Conservation (phyloP, 2,113 vertebrate species). For the Gallinago jamesoni region DNA sequence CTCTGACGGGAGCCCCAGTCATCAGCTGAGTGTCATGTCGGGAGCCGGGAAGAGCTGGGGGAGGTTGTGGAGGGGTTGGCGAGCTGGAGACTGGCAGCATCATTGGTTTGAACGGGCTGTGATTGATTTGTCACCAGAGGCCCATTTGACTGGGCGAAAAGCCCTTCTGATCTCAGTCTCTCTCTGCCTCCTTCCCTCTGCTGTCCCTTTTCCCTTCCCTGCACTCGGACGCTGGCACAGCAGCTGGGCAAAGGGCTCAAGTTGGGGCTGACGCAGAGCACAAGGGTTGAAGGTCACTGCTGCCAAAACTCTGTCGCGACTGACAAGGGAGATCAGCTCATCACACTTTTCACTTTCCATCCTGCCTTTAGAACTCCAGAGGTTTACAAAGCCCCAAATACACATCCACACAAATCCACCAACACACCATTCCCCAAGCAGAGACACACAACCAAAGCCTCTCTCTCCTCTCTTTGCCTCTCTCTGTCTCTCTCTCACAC, state of each 20-base stretch:
- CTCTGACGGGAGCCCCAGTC: constrained; percentile 57
- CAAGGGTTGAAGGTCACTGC: constrained; percentile 58
- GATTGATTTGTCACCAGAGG: constrained; percentile 77
- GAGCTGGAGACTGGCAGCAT: constrained; percentile 62
- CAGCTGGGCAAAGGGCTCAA: constrained; percentile 62
- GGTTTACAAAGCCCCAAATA: constrained; percentile 56
- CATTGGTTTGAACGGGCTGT: constrained; percentile 70
- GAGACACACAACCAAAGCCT: constrained; percentile 41
- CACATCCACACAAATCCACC: constrained; percentile 28
- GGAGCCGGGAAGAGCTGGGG: constrained; percentile 44
- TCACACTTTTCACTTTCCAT: neutral
- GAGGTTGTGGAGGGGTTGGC: constrained; percentile 52
- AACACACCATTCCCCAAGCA: constrained; percentile 31
- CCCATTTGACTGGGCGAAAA: constrained; percentile 60
- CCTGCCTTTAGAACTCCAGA: constrained; percentile 46
- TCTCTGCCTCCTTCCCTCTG: constrained; percentile 43
- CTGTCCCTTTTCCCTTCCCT: constrained; percentile 10
- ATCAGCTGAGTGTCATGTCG: constrained; percentile 67
- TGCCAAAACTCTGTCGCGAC: constrained; percentile 45
- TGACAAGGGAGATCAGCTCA: constrained; percentile 46
- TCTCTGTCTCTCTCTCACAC: constrained; percentile 15
- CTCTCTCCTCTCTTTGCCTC: constrained; percentile 22
- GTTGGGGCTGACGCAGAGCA: constrained; percentile 7
- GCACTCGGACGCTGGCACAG: constrained; percentile 37
- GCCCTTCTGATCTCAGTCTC: constrained; percentile 58